Percentiles rank a stretch among this genome's conserved stretches.
phyloP scores from a whole-genome alignment of 2,888 invertebrate genomes.

The Eupithecia exiguata region DNA sequence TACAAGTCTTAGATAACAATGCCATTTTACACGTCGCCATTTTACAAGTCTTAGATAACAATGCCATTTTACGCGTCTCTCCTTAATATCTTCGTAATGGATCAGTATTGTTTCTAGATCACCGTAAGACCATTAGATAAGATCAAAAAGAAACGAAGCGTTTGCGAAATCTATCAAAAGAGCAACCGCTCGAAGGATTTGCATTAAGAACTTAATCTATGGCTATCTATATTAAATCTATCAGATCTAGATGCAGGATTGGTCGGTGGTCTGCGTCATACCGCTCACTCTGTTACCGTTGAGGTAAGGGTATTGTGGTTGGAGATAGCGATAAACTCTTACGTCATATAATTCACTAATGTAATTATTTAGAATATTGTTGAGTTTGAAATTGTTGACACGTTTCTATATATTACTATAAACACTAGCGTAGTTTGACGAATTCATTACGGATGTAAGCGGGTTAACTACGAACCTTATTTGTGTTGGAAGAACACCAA shows the following conservation, averaged over 20 bases:
- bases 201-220: conserved; percentile 8
- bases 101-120: background rate
- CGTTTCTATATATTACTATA: too few relatives aligned
- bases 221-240: conserved; percentile 9
- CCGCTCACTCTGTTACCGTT: conserved; percentile 3
- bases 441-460: too few relatives aligned
- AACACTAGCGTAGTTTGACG: too few relatives aligned
- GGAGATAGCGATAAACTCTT: background rate
- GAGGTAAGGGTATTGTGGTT: background rate
- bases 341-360: too few relatives aligned
- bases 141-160: conserved; percentile 5
- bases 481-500: too few relatives aligned
- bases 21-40: background rate
- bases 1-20: background rate
- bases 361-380: too few relatives aligned
- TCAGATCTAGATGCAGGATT: background rate
- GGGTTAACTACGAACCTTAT: too few relatives aligned
- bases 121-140: conserved; percentile 7
- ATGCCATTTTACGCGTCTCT: background rate
- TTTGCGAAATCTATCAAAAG: conserved; percentile 32
- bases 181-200: conserved; percentile 5
- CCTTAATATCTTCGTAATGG: background rate
- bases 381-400: too few relatives aligned
- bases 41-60: background rate
- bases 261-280: background rate